These are phyloP conservation scores for Trachythela sp. DNA, from an alignment of 64 coral and sea anemone species.

Conservation along the genomic window DNA sequence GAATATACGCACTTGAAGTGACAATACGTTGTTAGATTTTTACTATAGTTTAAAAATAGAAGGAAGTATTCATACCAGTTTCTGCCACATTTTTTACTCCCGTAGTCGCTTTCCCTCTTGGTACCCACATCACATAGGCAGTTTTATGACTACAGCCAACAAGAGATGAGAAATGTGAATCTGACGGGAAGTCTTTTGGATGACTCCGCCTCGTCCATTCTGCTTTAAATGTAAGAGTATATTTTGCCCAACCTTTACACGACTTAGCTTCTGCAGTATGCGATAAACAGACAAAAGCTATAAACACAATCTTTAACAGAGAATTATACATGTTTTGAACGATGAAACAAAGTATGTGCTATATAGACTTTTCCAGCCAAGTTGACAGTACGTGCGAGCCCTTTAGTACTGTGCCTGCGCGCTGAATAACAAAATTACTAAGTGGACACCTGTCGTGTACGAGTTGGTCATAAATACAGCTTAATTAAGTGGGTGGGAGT, in stretches of 20 bases:
- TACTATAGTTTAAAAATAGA: too few relatives aligned
- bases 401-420: too few relatives aligned
- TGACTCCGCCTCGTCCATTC: neutral
- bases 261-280: neutral
- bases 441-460: too few relatives aligned
- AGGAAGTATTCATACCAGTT: neutral
- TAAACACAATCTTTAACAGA: neutral
- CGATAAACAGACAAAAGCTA: neutral
- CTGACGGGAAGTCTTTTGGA: neutral
- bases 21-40: too few relatives aligned
- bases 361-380: too few relatives aligned
- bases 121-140: neutral
- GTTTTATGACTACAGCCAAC: constrained; percentile 17
- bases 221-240: neutral
- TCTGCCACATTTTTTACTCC: constrained; percentile 2
- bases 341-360: too few relatives aligned
- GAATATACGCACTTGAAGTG: too few relatives aligned
- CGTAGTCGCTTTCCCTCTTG: neutral
- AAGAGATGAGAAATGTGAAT: neutral
- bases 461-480: too few relatives aligned
- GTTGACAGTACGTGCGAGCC: too few relatives aligned
- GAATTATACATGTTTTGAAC: too few relatives aligned
- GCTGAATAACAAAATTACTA: too few relatives aligned
- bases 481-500: too few relatives aligned
- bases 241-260: neutral